Conservation (phyloP, 2,113 vertebrate genomes). For the Phaetusa simplex region DNA sequence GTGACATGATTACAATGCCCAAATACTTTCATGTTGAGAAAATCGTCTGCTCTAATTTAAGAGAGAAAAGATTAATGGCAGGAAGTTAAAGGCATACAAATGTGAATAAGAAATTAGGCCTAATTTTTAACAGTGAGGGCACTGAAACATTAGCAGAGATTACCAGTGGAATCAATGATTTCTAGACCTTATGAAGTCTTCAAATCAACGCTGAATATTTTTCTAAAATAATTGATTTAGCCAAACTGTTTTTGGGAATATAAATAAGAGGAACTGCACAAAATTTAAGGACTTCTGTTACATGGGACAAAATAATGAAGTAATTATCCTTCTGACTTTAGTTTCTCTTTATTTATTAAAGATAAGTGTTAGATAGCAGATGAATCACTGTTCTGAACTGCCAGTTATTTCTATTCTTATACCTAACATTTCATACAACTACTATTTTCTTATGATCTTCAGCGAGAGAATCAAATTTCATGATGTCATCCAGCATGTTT, state of each 20-base stretch:
- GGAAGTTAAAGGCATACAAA: background rate
- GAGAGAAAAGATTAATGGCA: background rate
- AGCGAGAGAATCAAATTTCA: background rate
- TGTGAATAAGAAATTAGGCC: background rate
- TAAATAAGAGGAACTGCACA: background rate
- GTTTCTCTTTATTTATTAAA: background rate
- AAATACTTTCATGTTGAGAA: background rate
- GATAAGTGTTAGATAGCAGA: background rate
- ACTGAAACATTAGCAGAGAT: background rate
- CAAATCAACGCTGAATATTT: background rate
- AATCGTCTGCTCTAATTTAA: background rate
- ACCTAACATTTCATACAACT: background rate
- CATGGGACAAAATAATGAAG: background rate
- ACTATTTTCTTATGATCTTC: background rate
- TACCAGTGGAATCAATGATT: background rate
- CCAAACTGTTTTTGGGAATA: background rate
- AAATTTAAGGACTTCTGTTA: background rate
- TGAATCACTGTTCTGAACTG: background rate
- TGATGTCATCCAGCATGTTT: background rate
- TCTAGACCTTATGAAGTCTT: background rate
- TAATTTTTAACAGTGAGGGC: background rate
- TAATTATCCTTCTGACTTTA: background rate
- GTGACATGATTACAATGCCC: background rate
- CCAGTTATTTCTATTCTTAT: background rate
- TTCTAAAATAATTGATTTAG: background rate